Evolutionary conservation across 2,113 vertebrate species (phyloP).

Genomic region (Nesogale talazaci): DNA sequence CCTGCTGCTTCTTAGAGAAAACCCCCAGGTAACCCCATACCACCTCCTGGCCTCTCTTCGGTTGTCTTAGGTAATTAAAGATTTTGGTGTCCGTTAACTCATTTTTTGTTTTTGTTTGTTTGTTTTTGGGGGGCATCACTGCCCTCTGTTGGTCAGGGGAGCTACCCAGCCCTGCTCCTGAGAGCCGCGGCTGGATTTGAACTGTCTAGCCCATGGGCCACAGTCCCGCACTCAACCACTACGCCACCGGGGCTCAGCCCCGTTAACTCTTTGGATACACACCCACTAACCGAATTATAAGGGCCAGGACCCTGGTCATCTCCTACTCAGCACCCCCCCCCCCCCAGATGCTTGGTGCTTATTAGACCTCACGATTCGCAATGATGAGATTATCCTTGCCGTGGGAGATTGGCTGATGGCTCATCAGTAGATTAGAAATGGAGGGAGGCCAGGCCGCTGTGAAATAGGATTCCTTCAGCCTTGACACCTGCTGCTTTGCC

Average conservation of each 20-base stretch:
- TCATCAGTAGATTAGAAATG: background rate
- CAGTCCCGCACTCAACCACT: too few relatives aligned
- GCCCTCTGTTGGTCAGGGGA: too few relatives aligned
- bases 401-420: slow-evolving; percentile 20
- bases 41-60: background rate
- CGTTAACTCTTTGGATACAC: slow-evolving; percentile 19
- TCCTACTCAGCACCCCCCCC: background rate
- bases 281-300: background rate
- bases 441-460: background rate
- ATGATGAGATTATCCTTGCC: background rate
- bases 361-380: slow-evolving; percentile 7
- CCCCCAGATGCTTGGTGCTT: background rate
- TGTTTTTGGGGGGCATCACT: too few relatives aligned
- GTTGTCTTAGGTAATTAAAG: background rate
- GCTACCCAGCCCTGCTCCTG: too few relatives aligned
- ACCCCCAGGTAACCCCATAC: background rate
- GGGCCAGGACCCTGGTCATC: background rate
- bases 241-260: too few relatives aligned
- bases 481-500: background rate
- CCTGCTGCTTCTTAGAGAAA: background rate
- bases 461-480: background rate
- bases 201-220: too few relatives aligned
- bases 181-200: too few relatives aligned
- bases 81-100: slow-evolving; percentile 22
- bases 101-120: too few relatives aligned